Evolutionary conservation across 2,113 vertebrate genomes (phyloP).

Genomic region (Orycteropus afer): DNA sequence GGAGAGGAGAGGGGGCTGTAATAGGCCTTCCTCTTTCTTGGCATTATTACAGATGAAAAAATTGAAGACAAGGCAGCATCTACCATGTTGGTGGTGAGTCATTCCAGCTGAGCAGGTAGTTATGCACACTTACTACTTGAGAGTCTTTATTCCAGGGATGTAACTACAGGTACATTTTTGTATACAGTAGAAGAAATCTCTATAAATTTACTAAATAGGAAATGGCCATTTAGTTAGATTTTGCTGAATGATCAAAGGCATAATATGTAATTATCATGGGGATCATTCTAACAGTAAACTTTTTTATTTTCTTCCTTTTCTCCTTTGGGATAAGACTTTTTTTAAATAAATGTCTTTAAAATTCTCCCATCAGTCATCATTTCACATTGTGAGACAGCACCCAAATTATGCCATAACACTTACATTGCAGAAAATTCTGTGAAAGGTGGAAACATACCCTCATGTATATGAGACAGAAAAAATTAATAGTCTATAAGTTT

Average conservation of each 20-base stretch:
- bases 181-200: background rate
- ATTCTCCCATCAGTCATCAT: background rate
- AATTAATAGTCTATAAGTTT: background rate
- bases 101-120: background rate
- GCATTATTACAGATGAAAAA: background rate
- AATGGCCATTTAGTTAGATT: conserved; percentile 25
- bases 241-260: background rate
- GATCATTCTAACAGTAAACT: background rate
- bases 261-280: background rate
- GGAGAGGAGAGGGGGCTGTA: background rate
- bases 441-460: background rate
- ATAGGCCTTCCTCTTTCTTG: background rate
- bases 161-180: background rate
- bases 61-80: background rate
- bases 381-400: background rate
- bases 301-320: background rate
- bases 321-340: background rate
- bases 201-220: background rate
- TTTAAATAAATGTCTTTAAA: background rate
- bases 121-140: background rate
- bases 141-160: background rate
- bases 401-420: background rate
- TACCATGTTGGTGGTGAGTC: background rate
- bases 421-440: background rate
- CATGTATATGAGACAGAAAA: background rate